phyloP scores from a whole-genome alignment of 2,113 vertebrate species.

The Xyliphius kryptos region DNA sequence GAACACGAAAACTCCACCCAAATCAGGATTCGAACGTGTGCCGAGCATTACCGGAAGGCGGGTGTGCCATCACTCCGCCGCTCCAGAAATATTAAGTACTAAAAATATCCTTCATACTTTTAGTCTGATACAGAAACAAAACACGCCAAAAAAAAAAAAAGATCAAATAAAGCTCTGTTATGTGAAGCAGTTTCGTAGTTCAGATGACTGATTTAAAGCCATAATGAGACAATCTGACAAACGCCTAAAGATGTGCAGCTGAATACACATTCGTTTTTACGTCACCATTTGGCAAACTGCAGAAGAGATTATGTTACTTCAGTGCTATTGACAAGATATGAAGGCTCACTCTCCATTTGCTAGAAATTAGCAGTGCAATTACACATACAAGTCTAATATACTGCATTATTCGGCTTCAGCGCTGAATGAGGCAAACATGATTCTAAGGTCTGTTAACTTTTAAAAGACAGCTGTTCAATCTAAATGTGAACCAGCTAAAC shows the following conservation, averaged over 20 bases:
- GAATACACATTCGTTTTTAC: background rate
- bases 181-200: background rate
- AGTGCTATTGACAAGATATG: background rate
- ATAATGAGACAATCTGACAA: background rate
- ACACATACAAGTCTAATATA: background rate
- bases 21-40: too few relatives aligned
- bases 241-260: background rate
- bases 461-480: background rate
- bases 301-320: background rate
- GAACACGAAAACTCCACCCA: too few relatives aligned
- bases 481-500: background rate
- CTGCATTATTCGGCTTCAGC: background rate
- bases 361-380: background rate
- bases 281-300: background rate
- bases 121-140: too few relatives aligned
- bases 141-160: too few relatives aligned
- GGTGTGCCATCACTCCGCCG: too few relatives aligned
- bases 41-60: too few relatives aligned
- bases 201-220: background rate
- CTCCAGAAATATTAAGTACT: too few relatives aligned
- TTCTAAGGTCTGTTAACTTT: conserved; percentile 4
- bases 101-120: too few relatives aligned
- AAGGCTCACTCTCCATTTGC: background rate
- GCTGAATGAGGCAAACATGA: background rate
- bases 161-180: background rate